A percentile compares a stretch with the other conserved stretches of the same genome.
These are phyloP conservation scores for Beroe forskalii DNA, from an alignment of 37 sponge, comb jelly and placozoan genomes.

Conservation along the genomic window DNA sequence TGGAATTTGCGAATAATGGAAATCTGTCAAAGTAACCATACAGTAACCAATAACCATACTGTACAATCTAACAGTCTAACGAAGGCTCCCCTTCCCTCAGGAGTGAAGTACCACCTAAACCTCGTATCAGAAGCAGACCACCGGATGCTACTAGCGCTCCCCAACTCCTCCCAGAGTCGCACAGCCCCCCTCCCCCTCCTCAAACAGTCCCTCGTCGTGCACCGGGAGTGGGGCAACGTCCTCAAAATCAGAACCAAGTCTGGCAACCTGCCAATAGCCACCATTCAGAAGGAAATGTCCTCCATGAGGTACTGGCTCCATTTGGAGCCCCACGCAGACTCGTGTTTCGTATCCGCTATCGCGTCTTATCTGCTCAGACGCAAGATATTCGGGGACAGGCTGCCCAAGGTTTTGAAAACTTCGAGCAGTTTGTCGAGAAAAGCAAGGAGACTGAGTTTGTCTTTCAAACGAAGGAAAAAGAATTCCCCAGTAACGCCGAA, in stretches of 20 bases:
- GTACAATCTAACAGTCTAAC: too few species aligned
- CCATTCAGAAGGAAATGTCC: constrained; percentile 46
- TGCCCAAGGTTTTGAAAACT: constrained; percentile 18
- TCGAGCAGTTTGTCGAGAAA: neutral
- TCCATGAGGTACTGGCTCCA: constrained; percentile 55
- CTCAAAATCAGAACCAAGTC: constrained; percentile 55
- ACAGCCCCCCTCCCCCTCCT: constrained; percentile 31
- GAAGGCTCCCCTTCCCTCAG: neutral
- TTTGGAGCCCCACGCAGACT: constrained; percentile 43
- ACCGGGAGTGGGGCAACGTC: constrained; percentile 46
- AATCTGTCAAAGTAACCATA: too few species aligned
- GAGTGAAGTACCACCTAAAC: constrained; percentile 44
- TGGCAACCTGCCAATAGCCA: constrained; percentile 42
- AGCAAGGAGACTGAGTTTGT: constrained; percentile 57
- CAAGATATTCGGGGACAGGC: constrained; percentile 59
- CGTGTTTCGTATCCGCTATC: constrained; percentile 40
- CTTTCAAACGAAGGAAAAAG: constrained; percentile 24
- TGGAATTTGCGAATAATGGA: too few species aligned
- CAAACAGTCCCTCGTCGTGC: constrained; percentile 51
- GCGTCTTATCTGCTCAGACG: constrained; percentile 33
- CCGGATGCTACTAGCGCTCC: constrained; percentile 28
- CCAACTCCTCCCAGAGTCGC: neutral
- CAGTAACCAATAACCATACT: too few species aligned
- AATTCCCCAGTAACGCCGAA: neutral
- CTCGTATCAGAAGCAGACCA: constrained; percentile 9